Evolutionary conservation across 2,888 invertebrate genomes (phyloP).

Genomic region (Anagyrus pseudococci): DNA sequence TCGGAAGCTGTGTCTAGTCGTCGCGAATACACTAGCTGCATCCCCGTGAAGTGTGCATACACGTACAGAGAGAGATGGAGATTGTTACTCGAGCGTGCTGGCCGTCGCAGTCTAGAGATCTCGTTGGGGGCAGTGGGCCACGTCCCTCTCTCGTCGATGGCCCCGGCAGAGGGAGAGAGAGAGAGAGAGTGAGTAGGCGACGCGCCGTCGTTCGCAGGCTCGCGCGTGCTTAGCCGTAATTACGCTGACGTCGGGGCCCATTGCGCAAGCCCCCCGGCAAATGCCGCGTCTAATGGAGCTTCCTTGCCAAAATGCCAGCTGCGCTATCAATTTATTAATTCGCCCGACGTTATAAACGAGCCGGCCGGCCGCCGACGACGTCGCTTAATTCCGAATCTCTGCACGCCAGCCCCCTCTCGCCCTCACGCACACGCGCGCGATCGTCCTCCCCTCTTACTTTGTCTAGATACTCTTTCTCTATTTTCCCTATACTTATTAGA

Average conservation of each 20-base stretch:
- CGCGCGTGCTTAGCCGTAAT: constrained; percentile 49
- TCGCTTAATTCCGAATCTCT: constrained; percentile 26
- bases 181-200: no score
- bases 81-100: no score
- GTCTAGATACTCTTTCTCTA: no score
- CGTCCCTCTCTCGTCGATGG: not conserved
- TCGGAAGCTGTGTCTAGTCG: no score
- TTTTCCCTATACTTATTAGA: no score
- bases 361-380: constrained; percentile 14
- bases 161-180: no score
- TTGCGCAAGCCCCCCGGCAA: constrained; percentile 51
- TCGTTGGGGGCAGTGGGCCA: constrained; percentile 18
- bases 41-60: no score
- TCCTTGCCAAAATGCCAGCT: constrained; percentile 53
- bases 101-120: no score
- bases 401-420: not conserved
- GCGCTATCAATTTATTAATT: constrained; percentile 54
- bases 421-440: not conserved
- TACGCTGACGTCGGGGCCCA: constrained; percentile 48
- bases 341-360: constrained; percentile 38
- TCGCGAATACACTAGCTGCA: no score
- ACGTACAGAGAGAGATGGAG: no score
- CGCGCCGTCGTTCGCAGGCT: no score
- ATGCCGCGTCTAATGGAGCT: constrained; percentile 51
- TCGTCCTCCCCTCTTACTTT: not conserved